phyloP scores from a whole-genome alignment of 2,113 vertebrate genomes.

The Silurus glanis region DNA sequence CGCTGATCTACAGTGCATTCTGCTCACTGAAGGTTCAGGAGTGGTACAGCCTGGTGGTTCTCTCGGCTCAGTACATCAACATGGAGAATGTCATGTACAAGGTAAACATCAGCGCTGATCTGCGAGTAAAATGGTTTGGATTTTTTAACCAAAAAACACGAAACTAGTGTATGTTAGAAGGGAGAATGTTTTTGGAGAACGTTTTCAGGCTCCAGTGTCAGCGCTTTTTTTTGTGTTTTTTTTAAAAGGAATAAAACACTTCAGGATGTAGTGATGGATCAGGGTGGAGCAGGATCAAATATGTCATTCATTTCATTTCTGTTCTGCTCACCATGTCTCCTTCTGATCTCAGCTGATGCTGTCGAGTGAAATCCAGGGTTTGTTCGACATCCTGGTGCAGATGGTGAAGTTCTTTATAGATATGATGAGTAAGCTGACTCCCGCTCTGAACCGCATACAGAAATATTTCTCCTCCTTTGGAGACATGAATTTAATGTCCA shows the following conservation, averaged over 20 bases:
- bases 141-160: too few relatives aligned
- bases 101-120: slow-evolving; percentile 57
- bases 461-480: slow-evolving; percentile 56
- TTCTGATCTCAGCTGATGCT: slow-evolving; percentile 64
- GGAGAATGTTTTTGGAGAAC: too few relatives aligned
- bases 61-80: slow-evolving; percentile 78
- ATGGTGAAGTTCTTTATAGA: slow-evolving; percentile 54
- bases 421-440: slow-evolving; percentile 62
- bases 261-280: not conserved
- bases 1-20: slow-evolving; percentile 61
- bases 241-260: not conserved
- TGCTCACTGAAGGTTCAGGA: slow-evolving; percentile 72
- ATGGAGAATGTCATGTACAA: slow-evolving; percentile 65
- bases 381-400: slow-evolving; percentile 59
- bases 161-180: too few relatives aligned
- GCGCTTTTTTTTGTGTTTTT: too few relatives aligned
- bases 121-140: not conserved
- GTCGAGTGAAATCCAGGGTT: slow-evolving; percentile 66
- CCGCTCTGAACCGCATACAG: slow-evolving; percentile 62
- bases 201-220: too few relatives aligned
- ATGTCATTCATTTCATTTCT: too few relatives aligned
- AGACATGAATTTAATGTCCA: slow-evolving; percentile 59
- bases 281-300: too few relatives aligned
- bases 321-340: not conserved
- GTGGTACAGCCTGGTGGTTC: slow-evolving; percentile 76